Percentiles rank a stretch among this genome's conserved stretches.
Evolutionary conservation across 2,797 vertebrate species (phyloP).

Genomic region (Acomys russatus): DNA sequence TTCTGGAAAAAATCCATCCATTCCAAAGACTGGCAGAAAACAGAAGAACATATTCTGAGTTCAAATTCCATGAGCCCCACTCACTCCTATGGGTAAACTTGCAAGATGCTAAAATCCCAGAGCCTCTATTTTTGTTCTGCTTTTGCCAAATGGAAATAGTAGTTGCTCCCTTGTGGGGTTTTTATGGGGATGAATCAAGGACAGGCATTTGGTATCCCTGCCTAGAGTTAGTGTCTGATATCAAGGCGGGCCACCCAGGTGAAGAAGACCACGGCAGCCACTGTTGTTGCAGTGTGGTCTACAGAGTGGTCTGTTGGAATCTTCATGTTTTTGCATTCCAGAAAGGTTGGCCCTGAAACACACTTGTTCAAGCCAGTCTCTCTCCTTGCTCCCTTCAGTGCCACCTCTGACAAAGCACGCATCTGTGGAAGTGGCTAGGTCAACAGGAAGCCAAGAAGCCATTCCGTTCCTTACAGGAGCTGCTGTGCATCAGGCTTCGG

Average conservation of each 20-base stretch:
- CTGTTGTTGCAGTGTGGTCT: not conserved
- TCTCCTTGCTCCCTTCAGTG: slow-evolving; percentile 57
- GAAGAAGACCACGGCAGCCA: not conserved
- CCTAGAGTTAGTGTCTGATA: not conserved
- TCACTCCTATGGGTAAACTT: not conserved
- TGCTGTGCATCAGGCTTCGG: not conserved
- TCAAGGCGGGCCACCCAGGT: not conserved
- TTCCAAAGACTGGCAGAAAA: not conserved
- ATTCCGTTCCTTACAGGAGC: slow-evolving; percentile 47
- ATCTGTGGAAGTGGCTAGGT: slow-evolving; percentile 30
- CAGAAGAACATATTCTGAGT: not conserved
- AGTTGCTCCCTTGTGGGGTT: not conserved
- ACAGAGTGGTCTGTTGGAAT: not conserved
- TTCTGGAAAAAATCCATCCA: not conserved
- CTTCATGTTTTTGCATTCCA: slow-evolving; percentile 17
- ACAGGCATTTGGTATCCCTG: not conserved
- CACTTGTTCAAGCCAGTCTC: slow-evolving; percentile 38
- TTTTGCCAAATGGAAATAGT: not conserved
- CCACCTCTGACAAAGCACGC: slow-evolving; percentile 63
- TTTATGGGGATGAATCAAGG: not conserved
- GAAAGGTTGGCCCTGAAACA: slow-evolving; percentile 64
- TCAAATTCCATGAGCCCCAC: slow-evolving; percentile 16
- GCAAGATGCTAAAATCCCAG: not conserved
- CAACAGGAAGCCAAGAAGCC: slow-evolving; percentile 70
- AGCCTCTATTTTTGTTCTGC: not conserved